These are phyloP conservation scores for Serilophus lunatus DNA, from an alignment of 2,113 vertebrate genomes.

Conservation along the genomic window DNA sequence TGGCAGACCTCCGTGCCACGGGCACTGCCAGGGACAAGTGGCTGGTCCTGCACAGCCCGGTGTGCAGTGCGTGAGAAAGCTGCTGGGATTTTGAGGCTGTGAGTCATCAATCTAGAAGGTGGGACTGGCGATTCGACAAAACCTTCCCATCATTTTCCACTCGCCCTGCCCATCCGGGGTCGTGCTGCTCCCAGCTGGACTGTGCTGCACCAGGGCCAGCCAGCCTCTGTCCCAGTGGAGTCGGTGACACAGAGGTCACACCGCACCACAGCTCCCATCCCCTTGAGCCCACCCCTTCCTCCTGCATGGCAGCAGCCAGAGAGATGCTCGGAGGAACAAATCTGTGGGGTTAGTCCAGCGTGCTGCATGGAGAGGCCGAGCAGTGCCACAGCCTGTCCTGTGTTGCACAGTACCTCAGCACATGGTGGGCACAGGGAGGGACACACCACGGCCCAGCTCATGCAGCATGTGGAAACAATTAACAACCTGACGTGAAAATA, in stretches of 20 bases:
- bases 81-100: neutral
- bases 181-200: neutral
- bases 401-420: accelerated
- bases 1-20: accelerated
- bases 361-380: accelerated
- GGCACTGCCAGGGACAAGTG: accelerated
- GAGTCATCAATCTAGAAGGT: constrained; percentile 30
- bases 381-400: neutral
- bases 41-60: accelerated
- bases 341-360: accelerated
- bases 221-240: neutral
- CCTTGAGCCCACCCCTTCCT: neutral
- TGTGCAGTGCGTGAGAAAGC: neutral
- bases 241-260: accelerated
- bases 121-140: neutral
- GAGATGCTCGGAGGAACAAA: neutral
- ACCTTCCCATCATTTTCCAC: constrained; percentile 13
- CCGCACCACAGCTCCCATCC: neutral
- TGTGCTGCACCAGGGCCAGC: accelerated
- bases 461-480: constrained; percentile 39
- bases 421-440: neutral
- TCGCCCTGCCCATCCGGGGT: neutral
- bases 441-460: accelerated
- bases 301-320: neutral
- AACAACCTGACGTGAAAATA: constrained; percentile 30